These are phyloP conservation scores for Drosophila obscura DNA, from an alignment of 1,140 invertebrate species.

Conservation along the genomic window DNA sequence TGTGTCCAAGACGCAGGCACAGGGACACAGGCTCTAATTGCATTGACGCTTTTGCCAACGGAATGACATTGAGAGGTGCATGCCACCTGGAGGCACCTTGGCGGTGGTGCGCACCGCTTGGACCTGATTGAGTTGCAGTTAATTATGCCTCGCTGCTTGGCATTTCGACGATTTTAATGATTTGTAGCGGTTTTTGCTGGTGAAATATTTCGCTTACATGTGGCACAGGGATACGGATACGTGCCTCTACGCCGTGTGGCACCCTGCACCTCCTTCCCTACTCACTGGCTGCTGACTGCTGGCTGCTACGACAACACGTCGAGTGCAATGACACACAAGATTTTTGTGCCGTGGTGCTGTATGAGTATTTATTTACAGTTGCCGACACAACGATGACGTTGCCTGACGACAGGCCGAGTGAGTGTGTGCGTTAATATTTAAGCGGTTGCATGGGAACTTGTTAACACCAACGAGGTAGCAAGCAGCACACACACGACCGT, in stretches of 20 bases:
- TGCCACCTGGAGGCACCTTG: too few relatives aligned
- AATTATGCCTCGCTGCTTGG: slow-evolving; percentile 63
- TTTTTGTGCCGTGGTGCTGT: slow-evolving; percentile 67
- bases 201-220: slow-evolving; percentile 60
- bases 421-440: slow-evolving; percentile 77
- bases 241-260: slow-evolving; percentile 27
- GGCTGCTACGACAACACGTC: slow-evolving; percentile 39
- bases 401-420: slow-evolving; percentile 42
- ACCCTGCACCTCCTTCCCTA: not conserved
- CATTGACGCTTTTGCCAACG: slow-evolving; percentile 63
- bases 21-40: slow-evolving; percentile 59
- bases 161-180: slow-evolving; percentile 77
- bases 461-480: slow-evolving; percentile 69
- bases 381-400: slow-evolving; percentile 57
- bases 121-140: slow-evolving; percentile 74
- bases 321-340: slow-evolving; percentile 80
- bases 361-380: slow-evolving; percentile 82
- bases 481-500: slow-evolving; percentile 8
- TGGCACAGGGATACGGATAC: not conserved
- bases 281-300: slow-evolving; percentile 1
- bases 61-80: slow-evolving; percentile 49
- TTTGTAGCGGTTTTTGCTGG: slow-evolving; percentile 65
- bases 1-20: slow-evolving; percentile 33
- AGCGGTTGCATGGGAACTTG: slow-evolving; percentile 80
- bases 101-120: slow-evolving; percentile 1